These are phyloP conservation scores for Athrips mouffetella DNA, from an alignment of 2,888 invertebrate species.

Conservation along the genomic window DNA sequence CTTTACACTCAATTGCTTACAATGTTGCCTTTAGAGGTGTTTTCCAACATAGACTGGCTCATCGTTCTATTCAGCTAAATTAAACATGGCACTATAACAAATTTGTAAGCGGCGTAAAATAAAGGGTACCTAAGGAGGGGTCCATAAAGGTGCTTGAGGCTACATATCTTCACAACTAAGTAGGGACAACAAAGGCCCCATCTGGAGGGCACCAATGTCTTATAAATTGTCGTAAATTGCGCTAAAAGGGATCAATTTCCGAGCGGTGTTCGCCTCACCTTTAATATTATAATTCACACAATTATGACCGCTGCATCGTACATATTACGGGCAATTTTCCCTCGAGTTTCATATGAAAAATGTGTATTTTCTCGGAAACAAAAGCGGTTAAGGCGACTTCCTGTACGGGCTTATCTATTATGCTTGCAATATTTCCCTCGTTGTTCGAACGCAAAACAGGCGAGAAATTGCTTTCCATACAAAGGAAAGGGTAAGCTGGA, in stretches of 20 bases:
- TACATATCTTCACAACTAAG: constrained; percentile 22
- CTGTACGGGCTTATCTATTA: constrained; percentile 63
- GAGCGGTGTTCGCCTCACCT: constrained; percentile 31
- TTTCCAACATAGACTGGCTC: not conserved
- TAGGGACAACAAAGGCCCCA: constrained; percentile 29
- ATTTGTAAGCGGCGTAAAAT: constrained; percentile 16
- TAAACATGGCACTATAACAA: too few species aligned
- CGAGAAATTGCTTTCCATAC: constrained; percentile 67
- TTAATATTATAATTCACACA: constrained; percentile 43
- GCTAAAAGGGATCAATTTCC: constrained; percentile 52
- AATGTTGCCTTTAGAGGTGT: constrained; percentile 11
- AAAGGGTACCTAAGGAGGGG: constrained; percentile 19
- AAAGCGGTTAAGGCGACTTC: constrained; percentile 62
- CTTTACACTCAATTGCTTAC: constrained; percentile 39
- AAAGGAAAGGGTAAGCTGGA: constrained; percentile 46
- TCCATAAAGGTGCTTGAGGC: constrained; percentile 18
- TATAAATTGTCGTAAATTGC: constrained; percentile 46
- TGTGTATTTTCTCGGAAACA: constrained; percentile 64
- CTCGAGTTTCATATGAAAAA: constrained; percentile 54
- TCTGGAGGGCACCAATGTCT: constrained; percentile 32
- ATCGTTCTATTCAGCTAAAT: too few species aligned
- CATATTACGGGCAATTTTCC: constrained; percentile 57
- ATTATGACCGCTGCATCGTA: constrained; percentile 48
- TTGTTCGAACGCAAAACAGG: constrained; percentile 63
- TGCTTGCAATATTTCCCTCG: constrained; percentile 57